Evolutionary conservation across 2,888 invertebrate species (phyloP).

Genomic region (Elegia similella): DNA sequence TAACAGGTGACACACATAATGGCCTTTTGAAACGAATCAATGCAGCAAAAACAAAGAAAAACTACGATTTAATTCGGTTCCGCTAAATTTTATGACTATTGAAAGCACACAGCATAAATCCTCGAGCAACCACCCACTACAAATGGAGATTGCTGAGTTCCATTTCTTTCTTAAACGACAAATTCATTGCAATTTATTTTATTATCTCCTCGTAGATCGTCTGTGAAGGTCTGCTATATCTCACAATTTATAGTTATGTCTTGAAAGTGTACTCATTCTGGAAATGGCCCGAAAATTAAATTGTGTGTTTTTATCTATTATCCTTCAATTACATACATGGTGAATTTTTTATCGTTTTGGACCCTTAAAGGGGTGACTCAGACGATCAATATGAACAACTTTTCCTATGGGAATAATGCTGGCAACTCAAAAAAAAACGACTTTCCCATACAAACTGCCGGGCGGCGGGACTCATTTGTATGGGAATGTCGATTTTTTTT

Average conservation of each 20-base stretch:
- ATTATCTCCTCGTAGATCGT: conserved; percentile 5
- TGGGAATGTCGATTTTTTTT: too few relatives aligned
- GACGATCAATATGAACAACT: too few relatives aligned
- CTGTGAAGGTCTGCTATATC: conserved; percentile 11
- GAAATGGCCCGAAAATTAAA: conserved; percentile 15
- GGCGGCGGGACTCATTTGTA: too few relatives aligned
- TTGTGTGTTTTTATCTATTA: neutral
- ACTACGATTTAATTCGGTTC: neutral
- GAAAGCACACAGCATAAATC: neutral
- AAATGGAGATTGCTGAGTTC: conserved; percentile 3
- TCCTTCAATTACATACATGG: too few relatives aligned
- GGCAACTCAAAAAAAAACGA: too few relatives aligned
- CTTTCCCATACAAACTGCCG: too few relatives aligned
- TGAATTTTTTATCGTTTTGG: too few relatives aligned
- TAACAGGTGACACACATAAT: too few relatives aligned
- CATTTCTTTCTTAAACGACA: conserved; percentile 6
- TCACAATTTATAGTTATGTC: neutral
- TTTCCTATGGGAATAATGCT: too few relatives aligned
- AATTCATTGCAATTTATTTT: conserved; percentile 11
- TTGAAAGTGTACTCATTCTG: neutral
- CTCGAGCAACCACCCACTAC: neutral
- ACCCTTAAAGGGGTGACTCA: too few relatives aligned
- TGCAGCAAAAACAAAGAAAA: too few relatives aligned
- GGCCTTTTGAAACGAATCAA: too few relatives aligned
- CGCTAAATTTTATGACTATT: conserved; percentile 2